Conservation (phyloP, 1,140 invertebrate genomes). For the Trypoxylus dichotomus region DNA sequence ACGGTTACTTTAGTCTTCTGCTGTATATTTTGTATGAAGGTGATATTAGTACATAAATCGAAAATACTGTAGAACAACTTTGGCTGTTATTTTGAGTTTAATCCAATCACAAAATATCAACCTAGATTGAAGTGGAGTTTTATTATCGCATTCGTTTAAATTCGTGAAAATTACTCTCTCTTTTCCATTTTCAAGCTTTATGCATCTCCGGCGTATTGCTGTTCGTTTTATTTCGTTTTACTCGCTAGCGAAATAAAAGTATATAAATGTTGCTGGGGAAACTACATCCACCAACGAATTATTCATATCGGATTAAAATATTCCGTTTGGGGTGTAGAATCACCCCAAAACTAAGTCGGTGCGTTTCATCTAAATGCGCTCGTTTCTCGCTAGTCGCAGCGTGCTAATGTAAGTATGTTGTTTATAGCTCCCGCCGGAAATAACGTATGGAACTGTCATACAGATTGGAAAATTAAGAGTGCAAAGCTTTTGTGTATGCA, state of each 20-base stretch:
- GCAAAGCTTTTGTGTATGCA: not conserved
- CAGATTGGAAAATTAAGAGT: not conserved
- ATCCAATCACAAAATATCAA: too few relatives aligned
- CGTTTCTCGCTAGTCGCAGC: not conserved
- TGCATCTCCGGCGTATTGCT: not conserved
- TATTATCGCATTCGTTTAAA: too few relatives aligned
- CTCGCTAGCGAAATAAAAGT: not conserved
- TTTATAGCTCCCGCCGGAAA: not conserved
- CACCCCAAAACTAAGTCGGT: not conserved
- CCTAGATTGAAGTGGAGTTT: too few relatives aligned
- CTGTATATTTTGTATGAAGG: too few relatives aligned
- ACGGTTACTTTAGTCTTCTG: too few relatives aligned
- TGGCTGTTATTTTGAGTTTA: too few relatives aligned
- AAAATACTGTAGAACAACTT: too few relatives aligned
- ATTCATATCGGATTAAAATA: not conserved
- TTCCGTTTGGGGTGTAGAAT: not conserved
- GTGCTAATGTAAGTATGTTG: not conserved
- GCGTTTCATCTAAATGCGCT: not conserved
- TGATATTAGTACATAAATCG: too few relatives aligned
- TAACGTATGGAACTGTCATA: not conserved
- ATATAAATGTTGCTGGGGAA: not conserved
- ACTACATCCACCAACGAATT: not conserved
- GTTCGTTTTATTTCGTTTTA: not conserved
- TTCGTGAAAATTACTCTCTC: too few relatives aligned
- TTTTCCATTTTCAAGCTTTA: not conserved